phyloP scores from a whole-genome alignment of 2,888 invertebrate species.

The Eretmocerus hayati region DNA sequence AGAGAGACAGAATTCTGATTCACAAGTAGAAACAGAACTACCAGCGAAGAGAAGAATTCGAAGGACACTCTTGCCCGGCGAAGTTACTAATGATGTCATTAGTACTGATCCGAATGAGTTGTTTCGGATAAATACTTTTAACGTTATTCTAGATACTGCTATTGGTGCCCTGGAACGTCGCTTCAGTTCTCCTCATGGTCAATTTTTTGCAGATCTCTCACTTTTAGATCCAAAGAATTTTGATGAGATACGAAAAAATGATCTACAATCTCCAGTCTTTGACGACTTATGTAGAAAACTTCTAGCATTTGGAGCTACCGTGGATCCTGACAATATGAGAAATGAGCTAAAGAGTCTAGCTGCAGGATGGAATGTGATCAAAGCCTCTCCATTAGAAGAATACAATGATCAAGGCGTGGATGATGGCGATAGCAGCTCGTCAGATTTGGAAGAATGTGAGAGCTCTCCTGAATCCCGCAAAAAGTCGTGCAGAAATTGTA shows the following conservation, averaged over 20 bases:
- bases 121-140: conserved; percentile 2
- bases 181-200: not conserved
- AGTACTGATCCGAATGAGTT: not conserved
- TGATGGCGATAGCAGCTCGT: no score
- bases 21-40: no score
- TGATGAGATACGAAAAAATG: not conserved
- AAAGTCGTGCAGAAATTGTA: conserved; percentile 1
- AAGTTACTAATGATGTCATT: not conserved
- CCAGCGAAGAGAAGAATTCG: no score
- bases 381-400: not conserved
- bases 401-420: no score
- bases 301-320: no score
- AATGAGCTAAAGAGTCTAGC: no score
- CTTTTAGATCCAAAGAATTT: not conserved
- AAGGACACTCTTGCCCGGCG: conserved; percentile 2
- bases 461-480: no score
- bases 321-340: not conserved
- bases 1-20: not conserved
- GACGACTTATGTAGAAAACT: not conserved
- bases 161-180: not conserved
- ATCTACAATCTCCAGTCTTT: not conserved
- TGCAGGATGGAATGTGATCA: not conserved
- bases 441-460: no score
- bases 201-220: not conserved
- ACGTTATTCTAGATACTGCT: conserved; percentile 1